Base-by-base conservation (phyloP, 2,797 vertebrate genomes). In the Myotis vivesi region DNA sequence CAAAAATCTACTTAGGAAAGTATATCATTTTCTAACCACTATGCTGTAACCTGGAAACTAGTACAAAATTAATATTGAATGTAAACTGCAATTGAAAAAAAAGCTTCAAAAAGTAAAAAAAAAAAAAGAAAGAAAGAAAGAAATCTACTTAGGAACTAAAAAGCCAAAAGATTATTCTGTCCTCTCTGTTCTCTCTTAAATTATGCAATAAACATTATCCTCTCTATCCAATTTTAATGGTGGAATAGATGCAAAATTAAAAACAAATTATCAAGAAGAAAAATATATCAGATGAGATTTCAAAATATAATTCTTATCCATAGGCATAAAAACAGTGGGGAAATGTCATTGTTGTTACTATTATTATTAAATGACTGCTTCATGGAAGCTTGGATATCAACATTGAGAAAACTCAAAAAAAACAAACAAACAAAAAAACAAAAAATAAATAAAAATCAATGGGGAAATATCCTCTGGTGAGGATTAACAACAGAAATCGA, bases 321-420 rank as follows among this genome's bases (percentile, higher is more conserved):
- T 62, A 64, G 49, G 25, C 9, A 84, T 76, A 71, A 95, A 77
- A 73, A 53, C 28, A 82, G 55, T 83, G 69, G 38, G 2, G 12
- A 49, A 89, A 62, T 62, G 59, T 62, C 28, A 62, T 30, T 62
- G 30, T 62, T 64, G 7, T n/a, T 92, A 28, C 88, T 64, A 49
- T 69, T 82, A 91, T 57, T 83, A 92, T 59, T 93, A 84, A 81
- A 72, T 94, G 49, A 23, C 15, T 71, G 5, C 22, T 93, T 80
- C 25, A 92, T 92, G 44, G 30, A 94, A 75, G 53, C 22, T 82
- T 91, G 73, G 36, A 66, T 73, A 79, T 82, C 20, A 75, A 64
- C 33, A 75, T 1, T 71, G 53, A 93, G 76, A 91, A 94, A 83
- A 53, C 30, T 87, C n/a, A 81, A 38, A 38, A 38, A 44, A 44